Percentiles rank a stretch among this genome's conserved stretches.
These are phyloP conservation scores for Eulemur coronatus DNA, from an alignment of 2,797 vertebrate species.

Conservation along the genomic window DNA sequence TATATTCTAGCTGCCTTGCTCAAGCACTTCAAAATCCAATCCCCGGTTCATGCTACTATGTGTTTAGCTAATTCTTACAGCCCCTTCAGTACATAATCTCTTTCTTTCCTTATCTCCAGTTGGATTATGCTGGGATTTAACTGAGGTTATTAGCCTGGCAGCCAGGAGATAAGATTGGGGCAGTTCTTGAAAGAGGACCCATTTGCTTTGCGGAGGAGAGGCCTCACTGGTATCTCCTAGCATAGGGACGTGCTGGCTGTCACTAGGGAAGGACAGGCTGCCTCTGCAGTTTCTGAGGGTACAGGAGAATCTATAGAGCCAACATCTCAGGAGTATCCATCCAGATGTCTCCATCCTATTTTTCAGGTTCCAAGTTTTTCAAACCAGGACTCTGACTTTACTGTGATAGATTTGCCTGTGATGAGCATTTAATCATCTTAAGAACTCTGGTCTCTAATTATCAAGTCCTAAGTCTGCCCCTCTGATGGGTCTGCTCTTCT, in stretches of 20 bases:
- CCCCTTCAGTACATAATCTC: not conserved
- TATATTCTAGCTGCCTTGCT: slow-evolving; percentile 10
- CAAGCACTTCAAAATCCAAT: slow-evolving; percentile 15
- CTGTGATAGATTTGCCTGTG: not conserved
- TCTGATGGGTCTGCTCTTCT: slow-evolving; percentile 17
- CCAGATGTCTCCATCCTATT: not conserved
- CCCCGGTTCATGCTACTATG: not conserved
- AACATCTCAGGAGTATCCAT: not conserved
- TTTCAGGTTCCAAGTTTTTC: slow-evolving; percentile 4
- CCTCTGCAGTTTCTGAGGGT: not conserved
- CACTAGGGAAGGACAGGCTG: not conserved
- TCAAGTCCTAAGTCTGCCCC: not conserved
- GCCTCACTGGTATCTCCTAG: not conserved
- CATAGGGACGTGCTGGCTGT: not conserved
- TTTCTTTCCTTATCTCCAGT: not conserved
- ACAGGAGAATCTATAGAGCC: not conserved
- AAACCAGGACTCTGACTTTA: not conserved
- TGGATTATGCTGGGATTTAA: slow-evolving; percentile 4
- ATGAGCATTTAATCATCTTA: slow-evolving; percentile 3
- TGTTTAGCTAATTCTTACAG: not conserved
- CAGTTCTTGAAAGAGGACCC: not conserved
- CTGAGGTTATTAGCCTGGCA: not conserved
- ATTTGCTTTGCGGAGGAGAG: not conserved
- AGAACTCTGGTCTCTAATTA: not conserved
- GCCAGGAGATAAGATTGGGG: slow-evolving; percentile 28